Evolutionary conservation across 1,140 invertebrate genomes (phyloP).

Genomic region (Ephestia elutella): DNA sequence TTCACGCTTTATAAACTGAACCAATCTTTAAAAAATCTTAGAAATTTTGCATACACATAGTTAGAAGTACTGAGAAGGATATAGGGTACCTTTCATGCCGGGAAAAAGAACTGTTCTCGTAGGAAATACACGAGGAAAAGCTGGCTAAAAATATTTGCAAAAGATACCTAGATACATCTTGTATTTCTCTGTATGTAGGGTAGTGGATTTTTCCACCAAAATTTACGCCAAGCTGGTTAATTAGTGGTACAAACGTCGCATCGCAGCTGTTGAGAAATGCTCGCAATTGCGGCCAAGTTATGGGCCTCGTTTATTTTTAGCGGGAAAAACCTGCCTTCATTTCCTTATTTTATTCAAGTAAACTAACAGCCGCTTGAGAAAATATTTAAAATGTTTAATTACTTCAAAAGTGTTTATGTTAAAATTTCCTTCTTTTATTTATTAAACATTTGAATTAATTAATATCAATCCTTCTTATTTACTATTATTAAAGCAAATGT

Average conservation of each 20-base stretch:
- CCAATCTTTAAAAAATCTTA: no score
- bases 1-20: no score
- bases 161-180: slow-evolving; percentile 5
- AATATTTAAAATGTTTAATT: neutral
- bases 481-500: no score
- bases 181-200: slow-evolving; percentile 8
- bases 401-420: no score
- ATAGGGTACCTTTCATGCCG: no score
- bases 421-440: no score
- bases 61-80: no score
- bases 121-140: no score
- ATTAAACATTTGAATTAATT: no score
- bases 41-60: no score
- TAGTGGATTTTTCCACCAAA: slow-evolving; percentile 25
- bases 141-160: neutral
- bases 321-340: slow-evolving; percentile 30
- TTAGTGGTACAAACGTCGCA: slow-evolving; percentile 30
- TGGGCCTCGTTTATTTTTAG: slow-evolving; percentile 42
- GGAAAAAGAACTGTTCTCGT: no score
- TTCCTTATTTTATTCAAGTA: slow-evolving; percentile 29
- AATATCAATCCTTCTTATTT: no score
- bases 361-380: neutral
- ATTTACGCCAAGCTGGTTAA: slow-evolving; percentile 35
- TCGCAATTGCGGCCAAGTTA: slow-evolving; percentile 45
- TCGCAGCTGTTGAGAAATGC: slow-evolving; percentile 42